phyloP scores from a whole-genome alignment of 1,140 invertebrate species.

The Rhynchophorus ferrugineus region DNA sequence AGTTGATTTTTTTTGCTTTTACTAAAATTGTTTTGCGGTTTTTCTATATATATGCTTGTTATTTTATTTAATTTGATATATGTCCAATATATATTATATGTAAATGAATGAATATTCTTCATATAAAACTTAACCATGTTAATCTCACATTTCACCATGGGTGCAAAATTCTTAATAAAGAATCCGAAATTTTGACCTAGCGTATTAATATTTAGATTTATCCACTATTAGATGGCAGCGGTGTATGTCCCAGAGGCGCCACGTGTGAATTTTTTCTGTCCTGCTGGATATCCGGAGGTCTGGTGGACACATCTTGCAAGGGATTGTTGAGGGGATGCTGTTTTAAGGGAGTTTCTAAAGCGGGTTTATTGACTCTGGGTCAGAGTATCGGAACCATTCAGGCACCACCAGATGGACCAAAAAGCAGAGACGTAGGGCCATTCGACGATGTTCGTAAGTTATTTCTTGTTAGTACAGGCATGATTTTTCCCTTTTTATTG shows the following conservation, averaged over 20 bases:
- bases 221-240: slow-evolving; percentile 40
- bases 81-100: too few species aligned
- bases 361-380: slow-evolving; percentile 58
- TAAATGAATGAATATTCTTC: too few species aligned
- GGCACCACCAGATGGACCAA: slow-evolving; percentile 44
- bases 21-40: too few species aligned
- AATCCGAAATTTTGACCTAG: too few species aligned
- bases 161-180: too few species aligned
- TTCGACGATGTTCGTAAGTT: slow-evolving; percentile 29
- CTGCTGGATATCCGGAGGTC: slow-evolving; percentile 84
- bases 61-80: too few species aligned
- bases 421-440: slow-evolving; percentile 39
- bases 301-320: slow-evolving; percentile 76
- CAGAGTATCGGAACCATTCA: slow-evolving; percentile 50
- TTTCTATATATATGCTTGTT: too few species aligned
- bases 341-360: slow-evolving; percentile 63
- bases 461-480: neutral
- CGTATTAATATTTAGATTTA: too few species aligned
- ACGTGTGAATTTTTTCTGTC: slow-evolving; percentile 87
- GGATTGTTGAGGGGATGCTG: slow-evolving; percentile 84
- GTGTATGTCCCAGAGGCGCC: slow-evolving; percentile 57
- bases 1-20: too few species aligned
- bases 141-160: too few species aligned
- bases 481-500: slow-evolving; percentile 3
- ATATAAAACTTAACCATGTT: too few species aligned